Percentiles rank a stretch among this genome's conserved stretches.
Conservation (phyloP, 2,113 vertebrate species). For the Bothrops jararaca region DNA sequence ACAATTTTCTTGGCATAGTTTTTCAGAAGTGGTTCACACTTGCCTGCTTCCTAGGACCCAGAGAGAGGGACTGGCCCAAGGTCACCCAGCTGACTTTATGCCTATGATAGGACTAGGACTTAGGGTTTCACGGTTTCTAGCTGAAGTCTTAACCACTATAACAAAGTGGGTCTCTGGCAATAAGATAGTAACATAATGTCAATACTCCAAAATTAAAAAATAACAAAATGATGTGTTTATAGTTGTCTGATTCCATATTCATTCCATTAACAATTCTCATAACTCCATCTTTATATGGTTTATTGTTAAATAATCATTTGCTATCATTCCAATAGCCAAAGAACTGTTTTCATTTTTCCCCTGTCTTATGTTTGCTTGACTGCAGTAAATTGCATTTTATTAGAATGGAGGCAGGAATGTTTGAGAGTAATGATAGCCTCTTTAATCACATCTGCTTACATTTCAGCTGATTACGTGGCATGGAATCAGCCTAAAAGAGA, state of each 20-base stretch:
- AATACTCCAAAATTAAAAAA: neutral
- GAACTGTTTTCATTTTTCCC: neutral
- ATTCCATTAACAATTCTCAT: neutral
- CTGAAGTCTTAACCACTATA: neutral
- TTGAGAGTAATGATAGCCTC: neutral
- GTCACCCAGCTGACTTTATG: neutral
- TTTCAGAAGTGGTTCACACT: neutral
- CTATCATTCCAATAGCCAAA: neutral
- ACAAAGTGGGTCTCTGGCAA: neutral
- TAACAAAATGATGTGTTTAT: neutral
- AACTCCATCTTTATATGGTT: neutral
- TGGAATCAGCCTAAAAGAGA: constrained; percentile 59
- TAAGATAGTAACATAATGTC: neutral
- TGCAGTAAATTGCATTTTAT: neutral
- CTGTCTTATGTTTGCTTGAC: neutral
- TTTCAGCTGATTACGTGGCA: constrained; percentile 72
- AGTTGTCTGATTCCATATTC: neutral
- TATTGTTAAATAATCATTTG: neutral
- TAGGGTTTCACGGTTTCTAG: neutral
- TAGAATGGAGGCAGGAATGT: neutral
- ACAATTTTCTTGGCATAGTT: neutral
- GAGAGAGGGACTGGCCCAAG: neutral
- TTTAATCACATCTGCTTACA: constrained; percentile 23
- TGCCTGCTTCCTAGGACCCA: neutral
- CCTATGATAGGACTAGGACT: neutral